A percentile compares a stretch with the other conserved stretches of the same genome.
Evolutionary conservation across 2,113 vertebrate species (phyloP).

Genomic region (Macrotus californicus): DNA sequence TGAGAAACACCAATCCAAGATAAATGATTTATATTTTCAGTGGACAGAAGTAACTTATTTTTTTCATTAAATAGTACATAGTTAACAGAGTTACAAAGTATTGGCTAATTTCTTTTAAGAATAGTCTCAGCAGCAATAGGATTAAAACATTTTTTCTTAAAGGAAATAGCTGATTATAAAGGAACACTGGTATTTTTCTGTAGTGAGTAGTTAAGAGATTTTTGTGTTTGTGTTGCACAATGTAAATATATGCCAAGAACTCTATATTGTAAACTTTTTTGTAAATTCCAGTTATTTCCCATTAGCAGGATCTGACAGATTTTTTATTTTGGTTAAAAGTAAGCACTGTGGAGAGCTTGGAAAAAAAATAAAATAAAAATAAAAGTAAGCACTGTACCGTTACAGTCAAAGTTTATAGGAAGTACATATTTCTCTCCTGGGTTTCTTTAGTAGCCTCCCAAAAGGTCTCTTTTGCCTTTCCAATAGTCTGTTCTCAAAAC

Average conservation of each 20-base stretch:
- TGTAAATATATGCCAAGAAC: background rate
- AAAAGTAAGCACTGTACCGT: background rate
- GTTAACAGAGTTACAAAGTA: slow-evolving; percentile 11
- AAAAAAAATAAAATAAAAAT: too few relatives aligned
- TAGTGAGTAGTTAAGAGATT: background rate
- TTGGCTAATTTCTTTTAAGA: slow-evolving; percentile 25
- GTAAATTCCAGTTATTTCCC: background rate
- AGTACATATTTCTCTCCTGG: background rate
- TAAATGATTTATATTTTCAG: slow-evolving; percentile 40
- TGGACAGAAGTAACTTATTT: background rate
- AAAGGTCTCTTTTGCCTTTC: background rate
- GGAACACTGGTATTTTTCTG: background rate
- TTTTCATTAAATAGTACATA: slow-evolving; percentile 15
- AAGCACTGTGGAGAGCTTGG: too few relatives aligned
- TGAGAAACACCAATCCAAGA: background rate
- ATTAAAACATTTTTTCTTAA: background rate
- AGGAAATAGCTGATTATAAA: background rate
- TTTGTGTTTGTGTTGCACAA: slow-evolving; percentile 16
- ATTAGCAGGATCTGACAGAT: background rate
- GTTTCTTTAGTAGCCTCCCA: background rate
- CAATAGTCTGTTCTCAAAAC: background rate
- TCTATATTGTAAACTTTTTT: background rate
- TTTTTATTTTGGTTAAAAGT: slow-evolving; percentile 11
- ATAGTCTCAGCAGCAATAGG: background rate
- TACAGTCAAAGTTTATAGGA: background rate